Conservation (phyloP, 2,797 vertebrate species). For the Tragelaphus oryx region DNA sequence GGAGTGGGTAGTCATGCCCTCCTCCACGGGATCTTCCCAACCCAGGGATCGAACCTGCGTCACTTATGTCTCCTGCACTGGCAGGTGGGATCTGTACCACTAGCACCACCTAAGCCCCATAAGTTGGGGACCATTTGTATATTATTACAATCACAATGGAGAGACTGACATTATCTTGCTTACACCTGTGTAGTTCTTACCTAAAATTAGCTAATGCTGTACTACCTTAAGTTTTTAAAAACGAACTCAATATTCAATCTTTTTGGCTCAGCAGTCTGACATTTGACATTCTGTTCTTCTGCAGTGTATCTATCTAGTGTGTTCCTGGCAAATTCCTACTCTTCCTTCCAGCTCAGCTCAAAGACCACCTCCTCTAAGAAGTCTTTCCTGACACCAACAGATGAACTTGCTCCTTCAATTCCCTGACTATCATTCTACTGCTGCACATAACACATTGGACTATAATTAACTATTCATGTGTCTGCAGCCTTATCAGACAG, state of each 20-base stretch:
- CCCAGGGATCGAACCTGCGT: background rate
- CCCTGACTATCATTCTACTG: background rate
- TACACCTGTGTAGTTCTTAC: background rate
- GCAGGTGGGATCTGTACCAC: background rate
- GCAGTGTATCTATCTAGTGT: background rate
- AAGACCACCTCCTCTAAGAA: background rate
- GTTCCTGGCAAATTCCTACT: background rate
- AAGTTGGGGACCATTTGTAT: background rate
- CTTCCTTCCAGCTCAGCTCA: background rate
- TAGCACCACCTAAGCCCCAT: background rate
- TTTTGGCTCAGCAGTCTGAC: background rate
- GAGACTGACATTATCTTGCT: background rate
- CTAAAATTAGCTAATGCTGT: background rate
- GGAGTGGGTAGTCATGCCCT: background rate
- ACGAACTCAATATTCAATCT: background rate
- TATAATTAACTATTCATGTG: background rate
- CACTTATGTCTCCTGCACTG: background rate
- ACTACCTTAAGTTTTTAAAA: background rate
- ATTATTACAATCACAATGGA: background rate
- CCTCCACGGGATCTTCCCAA: background rate
- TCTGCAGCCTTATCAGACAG: background rate
- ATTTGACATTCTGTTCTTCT: background rate
- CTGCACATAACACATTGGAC: background rate
- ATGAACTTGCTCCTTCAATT: background rate
- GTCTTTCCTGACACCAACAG: background rate